Conservation (phyloP, 2,888 invertebrate species). For the Cheilosia pagana region DNA sequence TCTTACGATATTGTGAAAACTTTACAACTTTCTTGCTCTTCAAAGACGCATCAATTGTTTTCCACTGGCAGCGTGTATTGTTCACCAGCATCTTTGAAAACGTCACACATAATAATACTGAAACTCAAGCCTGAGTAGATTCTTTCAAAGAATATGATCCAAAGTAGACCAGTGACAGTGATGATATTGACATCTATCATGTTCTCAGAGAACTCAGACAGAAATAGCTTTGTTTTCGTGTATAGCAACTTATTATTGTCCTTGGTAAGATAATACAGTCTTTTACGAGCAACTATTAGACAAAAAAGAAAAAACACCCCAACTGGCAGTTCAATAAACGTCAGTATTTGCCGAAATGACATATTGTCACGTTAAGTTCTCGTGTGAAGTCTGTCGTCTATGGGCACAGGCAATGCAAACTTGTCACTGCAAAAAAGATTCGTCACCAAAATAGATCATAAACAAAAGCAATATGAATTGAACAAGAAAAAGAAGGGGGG, state of each 20-base stretch:
- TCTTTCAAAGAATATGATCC: conserved; percentile 1
- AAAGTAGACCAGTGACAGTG: not conserved
- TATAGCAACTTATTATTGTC: conserved; percentile 3
- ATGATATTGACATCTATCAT: conserved; percentile 17
- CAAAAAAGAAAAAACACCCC: not conserved
- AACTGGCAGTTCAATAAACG: no score
- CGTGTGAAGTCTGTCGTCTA: no score
- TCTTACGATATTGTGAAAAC: not conserved
- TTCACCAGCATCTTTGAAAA: conserved; percentile 8
- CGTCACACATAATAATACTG: conserved; percentile 1
- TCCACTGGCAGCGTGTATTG: conserved; percentile 6
- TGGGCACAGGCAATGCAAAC: no score
- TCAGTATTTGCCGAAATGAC: not conserved
- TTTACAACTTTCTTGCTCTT: not conserved
- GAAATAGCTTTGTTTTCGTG: conserved; percentile 3
- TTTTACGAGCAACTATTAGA: not conserved
- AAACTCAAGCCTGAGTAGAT: conserved; percentile 10
- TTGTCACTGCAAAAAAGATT: no score
- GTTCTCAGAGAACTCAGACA: not conserved
- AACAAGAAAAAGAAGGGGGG: not conserved
- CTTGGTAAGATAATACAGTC: not conserved
- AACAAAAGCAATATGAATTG: not conserved
- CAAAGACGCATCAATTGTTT: not conserved
- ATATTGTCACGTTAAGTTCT: not conserved
- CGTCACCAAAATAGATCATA: not conserved